A percentile compares a stretch with the other conserved stretches of the same genome.
phyloP scores from a whole-genome alignment of 2,888 invertebrate species.

The Eudemis profundana region DNA sequence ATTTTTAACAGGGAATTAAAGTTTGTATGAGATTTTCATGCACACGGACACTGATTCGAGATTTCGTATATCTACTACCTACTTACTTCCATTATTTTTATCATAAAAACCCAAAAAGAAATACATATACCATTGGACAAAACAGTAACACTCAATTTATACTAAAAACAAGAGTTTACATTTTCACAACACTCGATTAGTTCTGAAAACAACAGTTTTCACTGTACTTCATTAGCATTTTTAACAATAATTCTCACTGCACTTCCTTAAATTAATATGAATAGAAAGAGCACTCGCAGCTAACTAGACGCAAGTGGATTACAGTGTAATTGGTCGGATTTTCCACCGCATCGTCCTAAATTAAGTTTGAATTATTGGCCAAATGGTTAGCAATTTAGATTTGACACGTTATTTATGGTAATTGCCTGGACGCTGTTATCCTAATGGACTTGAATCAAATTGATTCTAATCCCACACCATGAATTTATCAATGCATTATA shows the following conservation, averaged over 20 bases:
- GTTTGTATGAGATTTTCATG: too few species aligned
- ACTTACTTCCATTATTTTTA: too few species aligned
- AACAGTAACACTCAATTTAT: too few species aligned
- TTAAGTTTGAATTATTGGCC: slow-evolving; percentile 45
- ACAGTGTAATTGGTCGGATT: slow-evolving; percentile 39
- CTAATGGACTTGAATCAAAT: slow-evolving; percentile 45
- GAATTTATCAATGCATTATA: slow-evolving; percentile 42
- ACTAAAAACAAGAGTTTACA: too few species aligned
- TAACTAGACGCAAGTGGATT: slow-evolving; percentile 36
- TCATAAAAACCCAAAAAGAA: too few species aligned
- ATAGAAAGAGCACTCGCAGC: slow-evolving; percentile 27
- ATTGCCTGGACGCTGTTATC: slow-evolving; percentile 43
- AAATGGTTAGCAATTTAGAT: slow-evolving; percentile 45
- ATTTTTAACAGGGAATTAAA: too few species aligned
- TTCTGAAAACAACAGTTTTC: not conserved
- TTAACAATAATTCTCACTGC: too few species aligned
- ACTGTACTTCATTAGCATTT: not conserved
- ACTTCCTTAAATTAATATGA: slow-evolving; percentile 10
- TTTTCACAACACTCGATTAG: too few species aligned
- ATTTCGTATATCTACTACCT: too few species aligned
- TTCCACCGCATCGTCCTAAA: slow-evolving; percentile 42
- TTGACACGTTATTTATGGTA: slow-evolving; percentile 45
- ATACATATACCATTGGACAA: too few species aligned
- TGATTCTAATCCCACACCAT: slow-evolving; percentile 42
- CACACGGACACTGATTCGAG: too few species aligned